Evolutionary conservation across 2,888 invertebrate species (phyloP), one percentile per base, ranked within the genome.

Genomic region (Belgica antarctica): DNA sequence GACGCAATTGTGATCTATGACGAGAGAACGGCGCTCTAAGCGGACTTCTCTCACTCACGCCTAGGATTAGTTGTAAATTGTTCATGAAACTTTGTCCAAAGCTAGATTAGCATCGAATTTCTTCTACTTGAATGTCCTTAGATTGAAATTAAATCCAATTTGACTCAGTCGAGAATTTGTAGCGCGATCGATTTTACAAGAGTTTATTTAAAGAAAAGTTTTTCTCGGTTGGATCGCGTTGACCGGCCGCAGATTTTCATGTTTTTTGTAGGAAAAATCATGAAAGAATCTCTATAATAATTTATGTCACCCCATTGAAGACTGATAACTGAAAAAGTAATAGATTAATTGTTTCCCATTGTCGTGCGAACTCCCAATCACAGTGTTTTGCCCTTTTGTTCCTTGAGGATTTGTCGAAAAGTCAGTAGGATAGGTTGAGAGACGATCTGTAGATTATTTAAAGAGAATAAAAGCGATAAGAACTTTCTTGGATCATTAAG

Each of bases 11-110:
- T 70, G 2, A 57, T 70, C 41, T 70, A 70, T 17, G 70, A 70
- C n/a, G 70, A 70, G 41, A n/a, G 70, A 46, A 70, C 70, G 4
- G 70, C 70, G 2, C 25, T 70, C 3, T 70, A 70, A 61, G 28
- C 22, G 22, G 17, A 36, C 46, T 34, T 8, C 34, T 34, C 34
- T 34, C 34, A n/a, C 12, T 8, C 34, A 34, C 34, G 12, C 15
- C 15, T 4, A 41, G 12, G 41, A n/a, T 41, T 41, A 41, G n/a
- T n/a, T 41, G 41, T 41, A 41, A 10, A 41, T 41, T 41, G 41
- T 41, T 41, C 41, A n/a, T n/a, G n/a, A n/a, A n/a, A n/a, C n/a
- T n/a, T n/a, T n/a, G n/a, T n/a, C n/a, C n/a, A n/a, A 41, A 41
- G 41, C n/a, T 41, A 41, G 41, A 41, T 41, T 41, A 41, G 41